Base-by-base conservation (phyloP, 1,140 invertebrate species). In the Neuroterus valhalla region DNA sequence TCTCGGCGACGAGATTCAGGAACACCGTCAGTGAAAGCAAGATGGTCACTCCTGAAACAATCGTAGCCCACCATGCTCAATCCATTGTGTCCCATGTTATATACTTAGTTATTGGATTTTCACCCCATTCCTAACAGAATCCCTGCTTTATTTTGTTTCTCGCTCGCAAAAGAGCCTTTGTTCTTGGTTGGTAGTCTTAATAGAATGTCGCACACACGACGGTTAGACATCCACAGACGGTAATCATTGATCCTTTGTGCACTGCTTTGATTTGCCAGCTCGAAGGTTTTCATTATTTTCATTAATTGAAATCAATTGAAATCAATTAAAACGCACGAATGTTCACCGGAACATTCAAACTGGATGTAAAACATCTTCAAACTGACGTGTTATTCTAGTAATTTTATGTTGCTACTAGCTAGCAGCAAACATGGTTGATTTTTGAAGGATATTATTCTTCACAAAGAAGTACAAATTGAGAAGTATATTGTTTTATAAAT, bases 1-100 rank as follows among this genome's bases (percentile, higher is more conserved):
- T 97, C 94, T 98, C 96, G 86, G 96, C 96, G 90, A 98, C 96
- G 91, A 98, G 94, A 93, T 97, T 97, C 93, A 96, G 95, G 94
- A 99, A 99, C 92, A 99, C 98, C 92, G 98, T 99, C 93, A 99
- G 94, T 91, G 98, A 99, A 90, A 99, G 97, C 91, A 99, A 96
- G 93, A 99, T 99, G 93, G 98, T 99, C 92, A 99, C 98, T 93
- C 98, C 98, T 99, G 95, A 92, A 96, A 96, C 93, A 94, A 92
- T 88, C 80, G 79, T 82, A 84, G 81, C 79, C 84, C 80, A 70
- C 68, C 55, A 62, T 62, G 55, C 55, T 62, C 55, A 62, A 38
- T 62, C 55, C 55, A 62, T 26, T 62, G 23, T 62, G 21, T 62
- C 26, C 55, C 55, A 3, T 62, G 14, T 62, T 62, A 62, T 62